Evolutionary conservation across 53 echinoderm and acorn worm genomes (phyloP).

Genomic region (Luidia sarsii): DNA sequence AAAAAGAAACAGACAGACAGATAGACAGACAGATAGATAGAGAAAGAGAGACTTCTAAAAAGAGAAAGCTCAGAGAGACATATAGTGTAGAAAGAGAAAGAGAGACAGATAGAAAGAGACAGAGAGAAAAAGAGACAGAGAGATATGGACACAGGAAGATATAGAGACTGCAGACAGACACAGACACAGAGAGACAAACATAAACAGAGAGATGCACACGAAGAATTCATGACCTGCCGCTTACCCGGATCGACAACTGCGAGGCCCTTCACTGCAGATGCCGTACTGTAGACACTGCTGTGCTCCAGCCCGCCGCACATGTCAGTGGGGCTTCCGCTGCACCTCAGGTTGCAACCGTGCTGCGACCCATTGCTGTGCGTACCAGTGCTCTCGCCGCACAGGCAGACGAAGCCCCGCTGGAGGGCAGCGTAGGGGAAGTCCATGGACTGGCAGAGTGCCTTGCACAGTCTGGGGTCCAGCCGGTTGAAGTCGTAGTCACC

Average conservation of each 20-base stretch:
- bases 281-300: slow-evolving; percentile 70
- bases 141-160: too few relatives aligned
- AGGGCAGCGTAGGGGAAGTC: slow-evolving; percentile 69
- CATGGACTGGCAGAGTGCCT: slow-evolving; percentile 64
- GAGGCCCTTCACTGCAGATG: slow-evolving; percentile 65
- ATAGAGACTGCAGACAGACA: too few relatives aligned
- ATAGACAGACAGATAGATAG: too few relatives aligned
- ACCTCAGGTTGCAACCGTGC: slow-evolving; percentile 50
- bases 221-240: too few relatives aligned
- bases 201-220: too few relatives aligned
- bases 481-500: slow-evolving; percentile 68
- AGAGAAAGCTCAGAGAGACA: too few relatives aligned
- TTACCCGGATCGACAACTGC: slow-evolving; percentile 70
- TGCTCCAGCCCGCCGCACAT: slow-evolving; percentile 70
- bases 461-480: slow-evolving; percentile 66
- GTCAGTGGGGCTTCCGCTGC: slow-evolving; percentile 57
- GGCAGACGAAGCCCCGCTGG: slow-evolving; percentile 64
- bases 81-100: too few relatives aligned
- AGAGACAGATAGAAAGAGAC: too few relatives aligned
- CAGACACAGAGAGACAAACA: not conserved
- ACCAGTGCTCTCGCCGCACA: slow-evolving; percentile 58
- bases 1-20: too few relatives aligned
- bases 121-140: too few relatives aligned
- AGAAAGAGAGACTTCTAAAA: too few relatives aligned
- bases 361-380: slow-evolving; percentile 55